Conservation (phyloP, 30 jellyfish, hydroid and myxozoan genomes). For the Hydractinia symbiolongicarpus region DNA sequence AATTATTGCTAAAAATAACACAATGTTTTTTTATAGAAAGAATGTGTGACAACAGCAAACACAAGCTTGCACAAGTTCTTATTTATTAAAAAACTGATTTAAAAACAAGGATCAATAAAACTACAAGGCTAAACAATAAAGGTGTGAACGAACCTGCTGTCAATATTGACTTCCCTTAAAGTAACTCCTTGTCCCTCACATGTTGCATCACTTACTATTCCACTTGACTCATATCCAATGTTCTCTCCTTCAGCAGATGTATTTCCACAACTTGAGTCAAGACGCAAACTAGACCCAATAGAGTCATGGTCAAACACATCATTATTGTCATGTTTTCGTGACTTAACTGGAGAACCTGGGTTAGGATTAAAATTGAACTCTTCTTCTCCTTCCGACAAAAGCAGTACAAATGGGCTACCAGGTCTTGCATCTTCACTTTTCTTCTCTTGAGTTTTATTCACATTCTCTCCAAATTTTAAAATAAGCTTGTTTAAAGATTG, state of each 20-base stretch:
- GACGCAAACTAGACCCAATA: background rate
- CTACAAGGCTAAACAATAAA: too few species aligned
- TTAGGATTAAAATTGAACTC: slow-evolving; percentile 15
- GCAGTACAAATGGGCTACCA: slow-evolving; percentile 27
- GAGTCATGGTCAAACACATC: slow-evolving; percentile 15
- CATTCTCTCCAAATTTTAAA: slow-evolving; percentile 15
- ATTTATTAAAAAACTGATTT: too few species aligned
- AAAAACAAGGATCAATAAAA: too few species aligned
- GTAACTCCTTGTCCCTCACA: too few species aligned
- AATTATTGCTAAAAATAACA: too few species aligned
- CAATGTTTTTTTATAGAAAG: too few species aligned
- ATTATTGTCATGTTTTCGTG: background rate
- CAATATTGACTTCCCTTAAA: too few species aligned
- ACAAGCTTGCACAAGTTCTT: too few species aligned
- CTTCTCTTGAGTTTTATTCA: background rate
- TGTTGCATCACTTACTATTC: background rate
- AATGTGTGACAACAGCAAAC: too few species aligned
- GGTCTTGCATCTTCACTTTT: slow-evolving; percentile 3
- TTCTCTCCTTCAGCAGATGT: slow-evolving; percentile 1
- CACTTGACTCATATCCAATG: background rate
- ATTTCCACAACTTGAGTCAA: background rate
- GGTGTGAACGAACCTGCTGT: too few species aligned
- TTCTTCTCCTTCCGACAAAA: slow-evolving; percentile 32
- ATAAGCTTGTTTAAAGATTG: slow-evolving; percentile 15
- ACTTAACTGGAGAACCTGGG: background rate